A percentile compares a stretch with the other conserved stretches of the same genome.
phyloP scores from a whole-genome alignment of 2,797 vertebrate genomes.

The Myripristis murdjan region DNA sequence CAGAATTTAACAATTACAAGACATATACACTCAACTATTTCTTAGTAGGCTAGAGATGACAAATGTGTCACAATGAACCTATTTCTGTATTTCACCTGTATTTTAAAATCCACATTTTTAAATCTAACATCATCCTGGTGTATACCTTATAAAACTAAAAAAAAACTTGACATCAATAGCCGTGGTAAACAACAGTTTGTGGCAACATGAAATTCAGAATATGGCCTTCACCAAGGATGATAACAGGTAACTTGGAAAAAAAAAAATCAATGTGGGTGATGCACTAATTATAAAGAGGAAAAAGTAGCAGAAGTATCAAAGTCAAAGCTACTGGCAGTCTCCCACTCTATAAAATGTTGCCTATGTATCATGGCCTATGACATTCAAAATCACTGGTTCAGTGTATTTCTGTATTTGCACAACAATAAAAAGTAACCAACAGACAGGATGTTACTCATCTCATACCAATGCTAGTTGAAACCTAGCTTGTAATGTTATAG shows the following conservation, averaged over 20 bases:
- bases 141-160: conserved; percentile 4
- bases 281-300: not conserved
- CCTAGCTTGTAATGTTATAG: not conserved
- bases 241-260: no score
- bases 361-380: not conserved
- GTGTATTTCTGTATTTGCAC: not conserved
- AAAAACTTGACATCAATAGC: not conserved
- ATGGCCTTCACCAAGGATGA: not conserved
- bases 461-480: not conserved
- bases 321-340: not conserved
- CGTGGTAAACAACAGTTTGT: not conserved
- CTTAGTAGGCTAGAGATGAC: not conserved
- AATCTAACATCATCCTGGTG: not conserved
- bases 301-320: not conserved
- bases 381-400: not conserved
- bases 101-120: not conserved
- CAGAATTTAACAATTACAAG: not conserved
- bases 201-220: not conserved
- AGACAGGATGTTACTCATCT: no score
- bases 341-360: not conserved
- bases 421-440: no score
- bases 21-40: not conserved
- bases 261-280: conserved; percentile 1
- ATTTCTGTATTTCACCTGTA: not conserved
- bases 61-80: conserved; percentile 13